These are phyloP conservation scores for Protonibea diacanthus DNA, from an alignment of 2,797 vertebrate species.

Conservation along the genomic window DNA sequence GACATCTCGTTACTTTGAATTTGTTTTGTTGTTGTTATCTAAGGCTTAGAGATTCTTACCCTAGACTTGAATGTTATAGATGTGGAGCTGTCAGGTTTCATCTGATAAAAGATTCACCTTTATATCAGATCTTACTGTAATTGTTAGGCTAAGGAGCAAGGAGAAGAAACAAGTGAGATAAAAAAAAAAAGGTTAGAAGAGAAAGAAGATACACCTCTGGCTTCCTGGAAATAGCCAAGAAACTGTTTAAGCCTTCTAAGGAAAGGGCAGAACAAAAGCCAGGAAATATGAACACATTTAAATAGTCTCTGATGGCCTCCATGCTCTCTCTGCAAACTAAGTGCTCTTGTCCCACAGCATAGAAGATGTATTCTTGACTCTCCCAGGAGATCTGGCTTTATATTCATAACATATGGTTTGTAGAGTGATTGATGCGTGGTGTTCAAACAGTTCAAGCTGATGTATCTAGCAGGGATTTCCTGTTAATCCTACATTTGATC, in stretches of 20 bases:
- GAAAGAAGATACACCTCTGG: slow-evolving; percentile 6
- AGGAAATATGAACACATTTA: slow-evolving; percentile 56
- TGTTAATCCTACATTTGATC: slow-evolving; percentile 65
- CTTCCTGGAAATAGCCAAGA: slow-evolving; percentile 8
- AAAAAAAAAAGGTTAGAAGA: slow-evolving; percentile 15
- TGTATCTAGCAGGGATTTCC: slow-evolving; percentile 73
- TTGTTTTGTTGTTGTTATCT: neutral
- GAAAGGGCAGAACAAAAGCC: slow-evolving; percentile 41
- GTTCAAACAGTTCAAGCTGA: slow-evolving; percentile 58
- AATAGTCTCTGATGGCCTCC: slow-evolving; percentile 41
- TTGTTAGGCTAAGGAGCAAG: neutral
- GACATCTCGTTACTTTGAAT: neutral
- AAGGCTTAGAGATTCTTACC: neutral
- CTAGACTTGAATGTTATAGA: neutral
- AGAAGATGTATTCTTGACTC: slow-evolving; percentile 46
- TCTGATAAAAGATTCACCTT: neutral
- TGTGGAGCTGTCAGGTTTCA: neutral
- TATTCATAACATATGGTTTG: slow-evolving; percentile 72
- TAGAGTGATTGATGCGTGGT: slow-evolving; percentile 67
- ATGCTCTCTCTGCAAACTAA: slow-evolving; percentile 22
- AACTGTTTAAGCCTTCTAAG: slow-evolving; percentile 19
- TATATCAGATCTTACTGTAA: neutral
- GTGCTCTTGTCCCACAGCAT: slow-evolving; percentile 28
- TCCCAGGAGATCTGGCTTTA: slow-evolving; percentile 58
- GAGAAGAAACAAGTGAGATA: neutral